Conservation (phyloP, 2,113 vertebrate species). For the Tiliqua scincoides region DNA sequence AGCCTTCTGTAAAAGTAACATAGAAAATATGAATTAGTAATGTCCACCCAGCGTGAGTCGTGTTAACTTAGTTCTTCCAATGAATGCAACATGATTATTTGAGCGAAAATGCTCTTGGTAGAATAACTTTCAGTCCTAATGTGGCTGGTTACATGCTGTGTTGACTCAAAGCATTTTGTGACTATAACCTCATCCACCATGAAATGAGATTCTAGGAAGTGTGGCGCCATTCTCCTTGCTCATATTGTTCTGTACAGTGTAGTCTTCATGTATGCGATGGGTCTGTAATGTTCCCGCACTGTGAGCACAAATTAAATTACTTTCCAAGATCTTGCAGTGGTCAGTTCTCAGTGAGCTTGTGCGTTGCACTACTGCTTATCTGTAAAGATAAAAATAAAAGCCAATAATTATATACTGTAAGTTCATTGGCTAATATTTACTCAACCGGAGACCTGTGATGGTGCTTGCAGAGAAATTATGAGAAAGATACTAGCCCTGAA, state of each 20-base stretch:
- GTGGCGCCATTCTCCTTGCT: too few relatives aligned
- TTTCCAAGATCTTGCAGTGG: neutral
- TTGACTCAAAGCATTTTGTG: neutral
- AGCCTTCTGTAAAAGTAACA: neutral
- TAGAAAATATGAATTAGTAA: neutral
- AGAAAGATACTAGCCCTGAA: neutral
- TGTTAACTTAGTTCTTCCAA: neutral
- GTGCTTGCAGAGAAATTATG: neutral
- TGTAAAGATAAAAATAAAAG: neutral
- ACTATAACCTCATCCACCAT: neutral
- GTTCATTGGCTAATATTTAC: neutral
- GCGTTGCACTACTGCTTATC: neutral
- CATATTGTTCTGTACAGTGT: neutral
- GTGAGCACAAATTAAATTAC: neutral
- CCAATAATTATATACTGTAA: neutral
- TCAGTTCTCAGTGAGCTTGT: neutral
- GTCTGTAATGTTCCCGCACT: neutral
- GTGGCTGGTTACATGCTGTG: neutral
- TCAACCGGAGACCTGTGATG: neutral
- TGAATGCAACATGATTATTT: neutral
- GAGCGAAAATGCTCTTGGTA: neutral
- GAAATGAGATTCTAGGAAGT: slow-evolving; percentile 6
- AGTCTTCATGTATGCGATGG: neutral
- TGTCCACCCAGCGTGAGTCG: neutral
- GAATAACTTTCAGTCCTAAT: neutral